Evolutionary conservation across 2,888 invertebrate species (phyloP).

Genomic region (Torymus aiolomorphi): DNA sequence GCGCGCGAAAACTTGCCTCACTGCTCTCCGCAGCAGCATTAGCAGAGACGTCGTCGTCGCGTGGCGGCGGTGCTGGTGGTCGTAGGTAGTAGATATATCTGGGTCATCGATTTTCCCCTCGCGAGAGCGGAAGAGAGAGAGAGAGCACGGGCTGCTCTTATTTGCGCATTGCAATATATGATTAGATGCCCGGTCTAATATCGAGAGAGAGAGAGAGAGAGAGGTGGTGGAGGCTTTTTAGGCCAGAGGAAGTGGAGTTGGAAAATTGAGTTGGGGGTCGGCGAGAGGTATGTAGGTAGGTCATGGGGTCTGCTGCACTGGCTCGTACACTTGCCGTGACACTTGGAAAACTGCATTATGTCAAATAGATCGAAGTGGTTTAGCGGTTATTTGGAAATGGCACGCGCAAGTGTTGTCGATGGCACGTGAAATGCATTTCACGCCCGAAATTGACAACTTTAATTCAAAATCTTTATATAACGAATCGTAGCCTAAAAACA

Average conservation of each 20-base stretch:
- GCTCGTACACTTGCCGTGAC: not conserved
- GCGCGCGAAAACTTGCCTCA: constrained; percentile 16
- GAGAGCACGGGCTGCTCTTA: constrained; percentile 9
- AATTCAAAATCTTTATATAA: no score
- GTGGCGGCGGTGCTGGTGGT: not conserved
- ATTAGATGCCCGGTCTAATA: constrained; percentile 33
- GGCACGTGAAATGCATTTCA: no score
- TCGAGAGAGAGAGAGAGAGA: not conserved
- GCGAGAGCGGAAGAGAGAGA: no score
- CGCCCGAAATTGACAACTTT: no score
- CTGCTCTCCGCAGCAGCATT: not conserved
- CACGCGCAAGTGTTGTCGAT: not conserved
- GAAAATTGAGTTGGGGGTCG: no score
- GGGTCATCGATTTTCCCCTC: constrained; percentile 50
- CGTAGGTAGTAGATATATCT: constrained; percentile 9
- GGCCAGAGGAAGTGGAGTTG: constrained; percentile 5
- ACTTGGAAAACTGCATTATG: no score
- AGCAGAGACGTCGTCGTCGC: not conserved
- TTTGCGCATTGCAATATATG: constrained; percentile 47
- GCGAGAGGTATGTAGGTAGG: not conserved
- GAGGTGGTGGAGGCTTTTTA: constrained; percentile 9
- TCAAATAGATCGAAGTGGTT: no score
- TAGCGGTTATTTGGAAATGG: not conserved
- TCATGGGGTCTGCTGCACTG: no score
- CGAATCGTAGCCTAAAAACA: no score